A percentile compares a stretch with the other conserved stretches of the same genome.
These are phyloP conservation scores for Sarcoramphus papa DNA, from an alignment of 2,797 vertebrate genomes.

Conservation along the genomic window DNA sequence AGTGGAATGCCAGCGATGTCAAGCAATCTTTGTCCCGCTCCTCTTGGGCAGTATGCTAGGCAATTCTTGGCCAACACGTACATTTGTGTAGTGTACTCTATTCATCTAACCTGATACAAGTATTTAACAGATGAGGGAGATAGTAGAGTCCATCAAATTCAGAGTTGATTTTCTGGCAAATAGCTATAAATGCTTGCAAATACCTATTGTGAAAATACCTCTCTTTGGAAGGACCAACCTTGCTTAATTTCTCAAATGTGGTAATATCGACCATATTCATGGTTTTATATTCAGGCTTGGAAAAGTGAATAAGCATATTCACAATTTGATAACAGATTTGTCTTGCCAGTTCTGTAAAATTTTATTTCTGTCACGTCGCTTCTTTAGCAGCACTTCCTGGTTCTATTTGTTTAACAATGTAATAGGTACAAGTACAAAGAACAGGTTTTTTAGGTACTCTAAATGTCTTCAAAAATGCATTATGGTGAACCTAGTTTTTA, in stretches of 20 bases:
- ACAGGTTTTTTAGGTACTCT: background rate
- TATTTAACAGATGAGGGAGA: background rate
- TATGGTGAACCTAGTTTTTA: background rate
- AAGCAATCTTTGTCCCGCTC: background rate
- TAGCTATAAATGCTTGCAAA: background rate
- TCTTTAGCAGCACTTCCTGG: background rate
- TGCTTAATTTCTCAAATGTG: background rate
- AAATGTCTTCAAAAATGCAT: background rate
- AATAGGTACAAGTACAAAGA: background rate
- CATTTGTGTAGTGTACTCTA: background rate
- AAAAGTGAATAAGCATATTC: background rate
- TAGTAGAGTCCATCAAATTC: background rate
- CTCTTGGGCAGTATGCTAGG: background rate
- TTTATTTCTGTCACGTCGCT: background rate
- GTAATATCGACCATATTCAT: background rate
- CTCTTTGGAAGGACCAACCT: background rate
- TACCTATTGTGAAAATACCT: background rate
- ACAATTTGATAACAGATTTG: background rate
- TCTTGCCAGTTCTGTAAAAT: constrained; percentile 35
- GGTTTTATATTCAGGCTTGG: background rate
- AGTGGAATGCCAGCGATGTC: background rate
- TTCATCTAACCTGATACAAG: background rate
- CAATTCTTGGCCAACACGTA: background rate
- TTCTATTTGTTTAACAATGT: background rate
- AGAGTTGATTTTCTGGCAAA: background rate